Evolutionary conservation across 2,888 invertebrate species (phyloP), one percentile per base, ranked within the genome.

Genomic region (Unio pictorum): DNA sequence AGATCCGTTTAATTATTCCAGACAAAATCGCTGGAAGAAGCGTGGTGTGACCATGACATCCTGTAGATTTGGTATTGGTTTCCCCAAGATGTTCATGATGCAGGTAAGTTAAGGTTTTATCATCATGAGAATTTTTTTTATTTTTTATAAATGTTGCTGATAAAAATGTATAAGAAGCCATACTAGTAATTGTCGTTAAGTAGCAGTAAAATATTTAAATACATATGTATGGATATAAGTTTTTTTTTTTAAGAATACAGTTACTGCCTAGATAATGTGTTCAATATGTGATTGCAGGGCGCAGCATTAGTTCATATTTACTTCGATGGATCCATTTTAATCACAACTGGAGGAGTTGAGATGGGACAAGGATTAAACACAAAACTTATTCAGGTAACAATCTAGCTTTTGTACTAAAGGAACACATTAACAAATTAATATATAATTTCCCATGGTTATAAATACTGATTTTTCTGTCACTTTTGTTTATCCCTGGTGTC

Each of bases 11-110:
- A 15, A 60, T 17, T 18, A 18, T 69, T 74, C 95, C 88, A 93
- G 92, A 94, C 94, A 91, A 81, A 93, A 96, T 89, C 93, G 94
- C 64, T 97, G 95, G 93, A 94, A 94, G 83, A 98, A 98, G 88
- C 93, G 84, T 58, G 87, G 87, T 6, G 69, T 87, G 1, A 68
- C 82, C 7, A 74, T 85, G 66, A 77, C 78, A 30, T 81, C 85
- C 4, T 70, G 74, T 3, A 73, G 69, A 62, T 84, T 79, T 72
- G 81, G 79, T 3, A 59, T 84, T 15, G 79, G 81, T 5, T 79
- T 80, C 61, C 73, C 71, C 5, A n/a, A 66, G 0, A 26, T 56
- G 58, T 63, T 68, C 55, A 26, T 78, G 11, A 78, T 78, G 34
- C 96, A 97, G 83, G 85, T 84, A 74, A 66, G 59, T 62, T 45